Evolutionary conservation across 2,888 invertebrate species (phyloP).

Genomic region (Acheta domesticus): DNA sequence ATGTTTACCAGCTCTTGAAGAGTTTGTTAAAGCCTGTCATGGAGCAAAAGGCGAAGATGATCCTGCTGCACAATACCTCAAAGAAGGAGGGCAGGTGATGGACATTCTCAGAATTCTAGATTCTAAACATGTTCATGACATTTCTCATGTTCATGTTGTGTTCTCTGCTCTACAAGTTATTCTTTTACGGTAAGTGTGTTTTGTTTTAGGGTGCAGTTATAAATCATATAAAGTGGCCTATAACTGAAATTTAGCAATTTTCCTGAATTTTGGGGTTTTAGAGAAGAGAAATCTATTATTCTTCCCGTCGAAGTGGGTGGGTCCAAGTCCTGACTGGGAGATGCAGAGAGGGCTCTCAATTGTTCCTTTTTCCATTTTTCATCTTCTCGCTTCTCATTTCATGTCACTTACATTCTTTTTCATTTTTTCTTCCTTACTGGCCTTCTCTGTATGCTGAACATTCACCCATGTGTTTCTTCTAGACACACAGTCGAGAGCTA

Average conservation of each 20-base stretch:
- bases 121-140: conserved; percentile 57
- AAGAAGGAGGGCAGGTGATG: conserved; percentile 65
- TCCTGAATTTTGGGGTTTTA: neutral
- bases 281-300: neutral
- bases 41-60: conserved; percentile 40
- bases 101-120: conserved; percentile 66
- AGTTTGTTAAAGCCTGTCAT: conserved; percentile 20
- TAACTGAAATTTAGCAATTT: neutral
- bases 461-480: no score
- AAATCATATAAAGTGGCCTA: neutral
- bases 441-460: no score
- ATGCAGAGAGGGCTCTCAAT: no score
- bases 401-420: no score
- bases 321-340: no score
- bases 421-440: no score
- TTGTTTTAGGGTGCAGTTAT: neutral
- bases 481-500: no score
- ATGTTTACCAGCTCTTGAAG: conserved; percentile 22
- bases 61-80: conserved; percentile 62
- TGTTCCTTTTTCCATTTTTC: no score
- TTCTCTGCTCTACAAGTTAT: conserved; percentile 65
- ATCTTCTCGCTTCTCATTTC: no score
- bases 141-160: conserved; percentile 57
- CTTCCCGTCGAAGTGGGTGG: no score
- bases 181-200: conserved; percentile 53